Evolutionary conservation across 2,113 vertebrate genomes (phyloP), one percentile per base, ranked within the genome.

Genomic region (Poeciliopsis turrubarensis): DNA sequence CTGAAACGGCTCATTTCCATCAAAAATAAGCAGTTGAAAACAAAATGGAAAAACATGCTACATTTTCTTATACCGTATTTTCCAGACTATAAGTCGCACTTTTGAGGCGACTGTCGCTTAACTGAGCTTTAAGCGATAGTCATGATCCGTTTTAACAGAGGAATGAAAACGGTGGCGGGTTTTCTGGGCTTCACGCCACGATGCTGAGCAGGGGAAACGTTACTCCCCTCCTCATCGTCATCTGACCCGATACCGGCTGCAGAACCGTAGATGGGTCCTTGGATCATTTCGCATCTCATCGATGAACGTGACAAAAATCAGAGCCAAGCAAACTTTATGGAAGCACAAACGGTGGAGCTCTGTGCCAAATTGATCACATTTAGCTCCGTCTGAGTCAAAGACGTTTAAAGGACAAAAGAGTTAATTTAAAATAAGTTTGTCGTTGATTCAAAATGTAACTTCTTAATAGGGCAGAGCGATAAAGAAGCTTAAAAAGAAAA

Each of bases 171-270:
- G 10, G 41, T 22, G 19, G 2, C 51, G 2, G 10, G 51, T n/a
- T 17, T 2, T 65, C 60, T 29, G 25, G 44, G 68, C 70, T 66
- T 39, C 41, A 57, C 54, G 68, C 29, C 27, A 26, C 68, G 75
- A 44, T 85, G 85, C 85, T 81, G 83, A 90, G 70, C 34, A 41
- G 15, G 29, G 67, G 57, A 68, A 77, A 86, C 85, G 77, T 29
- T 41, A 10, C 51, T 68, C 41, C 39, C 74, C 29, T 54, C 63
- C 47, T 79, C 80, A 79, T 79, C 51, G 11, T 74, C 63, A 90
- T 87, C 72, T 54, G 76, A 89, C 87, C 78, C 4, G 2, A 54
- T 62, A 37, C 63, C 65, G 64, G 64, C 73, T 74, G 47, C 22
- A 19, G 30, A 68, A 70, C 34, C 76, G 57, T 83, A 77, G 39